Conservation (phyloP, 92 coral and sea anemone species). For the Zoanthus sociatus region DNA sequence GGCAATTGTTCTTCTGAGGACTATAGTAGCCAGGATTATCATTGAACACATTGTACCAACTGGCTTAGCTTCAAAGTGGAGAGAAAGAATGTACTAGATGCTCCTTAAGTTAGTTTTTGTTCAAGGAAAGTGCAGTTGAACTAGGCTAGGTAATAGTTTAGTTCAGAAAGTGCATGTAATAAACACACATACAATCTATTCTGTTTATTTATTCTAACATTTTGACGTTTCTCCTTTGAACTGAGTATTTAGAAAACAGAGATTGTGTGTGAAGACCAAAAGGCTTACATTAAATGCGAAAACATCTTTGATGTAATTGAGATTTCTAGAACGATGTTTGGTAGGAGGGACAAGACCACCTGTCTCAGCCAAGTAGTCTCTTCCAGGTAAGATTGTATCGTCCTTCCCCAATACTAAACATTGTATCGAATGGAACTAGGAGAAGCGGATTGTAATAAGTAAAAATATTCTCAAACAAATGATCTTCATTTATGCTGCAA, state of each 20-base stretch:
- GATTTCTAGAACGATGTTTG: constrained; percentile 79
- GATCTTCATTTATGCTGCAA: no score
- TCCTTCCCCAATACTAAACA: no score
- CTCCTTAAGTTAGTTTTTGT: no score
- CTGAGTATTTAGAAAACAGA: constrained; percentile 59
- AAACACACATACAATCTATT: neutral
- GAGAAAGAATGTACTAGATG: no score
- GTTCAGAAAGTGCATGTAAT: neutral
- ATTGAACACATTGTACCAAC: no score
- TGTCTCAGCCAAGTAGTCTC: constrained; percentile 76
- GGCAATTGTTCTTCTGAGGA: no score
- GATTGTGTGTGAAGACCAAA: constrained; percentile 90
- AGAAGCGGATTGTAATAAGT: no score
- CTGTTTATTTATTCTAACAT: neutral
- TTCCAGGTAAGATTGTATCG: constrained; percentile 50
- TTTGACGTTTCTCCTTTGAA: neutral
- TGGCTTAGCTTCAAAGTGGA: no score
- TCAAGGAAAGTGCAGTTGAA: no score
- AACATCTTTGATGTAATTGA: constrained; percentile 78
- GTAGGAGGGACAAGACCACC: constrained; percentile 72
- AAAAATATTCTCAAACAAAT: no score
- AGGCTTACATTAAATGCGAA: constrained; percentile 78
- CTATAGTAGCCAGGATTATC: no score
- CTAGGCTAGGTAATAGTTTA: neutral
- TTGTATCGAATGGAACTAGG: no score